phyloP scores from a whole-genome alignment of 2,888 invertebrate species.

The Ischnus inquisitorius region DNA sequence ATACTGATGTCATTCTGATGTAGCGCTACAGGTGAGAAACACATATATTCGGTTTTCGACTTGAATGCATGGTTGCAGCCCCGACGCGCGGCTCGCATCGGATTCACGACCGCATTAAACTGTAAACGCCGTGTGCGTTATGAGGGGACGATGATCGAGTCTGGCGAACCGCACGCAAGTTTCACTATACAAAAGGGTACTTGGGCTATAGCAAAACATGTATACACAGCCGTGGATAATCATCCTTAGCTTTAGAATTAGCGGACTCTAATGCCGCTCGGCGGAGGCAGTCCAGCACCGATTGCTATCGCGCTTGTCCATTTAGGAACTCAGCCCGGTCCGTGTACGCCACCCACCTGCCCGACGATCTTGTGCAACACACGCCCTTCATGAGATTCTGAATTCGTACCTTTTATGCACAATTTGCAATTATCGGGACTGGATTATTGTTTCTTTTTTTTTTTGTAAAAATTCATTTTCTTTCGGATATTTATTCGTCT shows the following conservation, averaged over 20 bases:
- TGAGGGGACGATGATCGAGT: conserved; percentile 26
- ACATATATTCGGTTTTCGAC: not conserved
- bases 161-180: not conserved
- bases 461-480: not conserved
- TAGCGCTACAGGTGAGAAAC: not conserved
- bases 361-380: conserved; percentile 63
- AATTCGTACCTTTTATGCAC: conserved; percentile 43
- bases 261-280: conserved; percentile 74
- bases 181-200: not conserved
- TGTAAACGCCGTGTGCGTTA: conserved; percentile 60
- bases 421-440: not conserved
- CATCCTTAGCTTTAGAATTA: conserved; percentile 77
- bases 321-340: conserved; percentile 71
- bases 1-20: conserved; percentile 59
- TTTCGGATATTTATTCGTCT: too few species aligned
- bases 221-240: conserved; percentile 70
- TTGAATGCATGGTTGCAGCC: not conserved
- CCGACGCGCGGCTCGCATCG: not conserved
- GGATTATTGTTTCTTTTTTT: conserved; percentile 8
- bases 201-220: not conserved
- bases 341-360: conserved; percentile 77
- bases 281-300: conserved; percentile 60
- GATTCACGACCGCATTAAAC: conserved; percentile 63
- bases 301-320: conserved; percentile 77
- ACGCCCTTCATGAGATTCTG: conserved; percentile 66